Base-by-base conservation (phyloP, 2,113 vertebrate species). In the Sula dactylatra region DNA sequence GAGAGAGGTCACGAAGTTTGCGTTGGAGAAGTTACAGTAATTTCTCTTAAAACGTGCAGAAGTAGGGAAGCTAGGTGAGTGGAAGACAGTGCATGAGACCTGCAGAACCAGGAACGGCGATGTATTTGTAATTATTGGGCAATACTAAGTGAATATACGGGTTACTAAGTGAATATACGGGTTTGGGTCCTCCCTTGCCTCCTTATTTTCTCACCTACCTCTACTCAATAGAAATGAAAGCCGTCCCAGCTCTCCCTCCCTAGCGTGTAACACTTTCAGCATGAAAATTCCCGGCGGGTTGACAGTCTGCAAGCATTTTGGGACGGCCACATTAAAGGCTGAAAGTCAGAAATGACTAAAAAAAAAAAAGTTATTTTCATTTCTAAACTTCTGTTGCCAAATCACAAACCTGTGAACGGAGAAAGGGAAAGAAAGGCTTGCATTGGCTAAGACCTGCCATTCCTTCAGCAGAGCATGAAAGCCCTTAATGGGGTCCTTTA, bases 381-480 rank as follows among this genome's bases (percentile, higher is more conserved):
- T 93, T 94, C 96, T 88, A 91, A 93, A 95, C 92, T 97, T 97
- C 70, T 47, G 36, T 65, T 94, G 87, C 71, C 97, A 97, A 96
- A 96, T 97, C 94, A 97, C 94, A 97, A 97, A 97, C 95, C 91
- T 83, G 87, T 89, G 73, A 94, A 81, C 47, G 90, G 77, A 91
- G 86, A 82, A 97, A 96, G 42, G 79, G 55, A 93, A 96, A 96
- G 76, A 70, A 56, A 97, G 86, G 66, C 79, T 97, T 96, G 92
- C 81, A 91, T 76, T 96, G 95, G 94, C 88, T 87, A 74, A 95
- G 90, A 94, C 42, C 82, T 64, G 62, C 59, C 92, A 94, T 93
- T 93, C 86, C 94, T 96, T 93, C 78, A 94, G 61, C 62, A 93
- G 71, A 77, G 78, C 73, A 91, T 78, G 64, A 95, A 96, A 94